phyloP scores from a whole-genome alignment of 2,888 invertebrate species.

The Apomyelois bistriatella region DNA sequence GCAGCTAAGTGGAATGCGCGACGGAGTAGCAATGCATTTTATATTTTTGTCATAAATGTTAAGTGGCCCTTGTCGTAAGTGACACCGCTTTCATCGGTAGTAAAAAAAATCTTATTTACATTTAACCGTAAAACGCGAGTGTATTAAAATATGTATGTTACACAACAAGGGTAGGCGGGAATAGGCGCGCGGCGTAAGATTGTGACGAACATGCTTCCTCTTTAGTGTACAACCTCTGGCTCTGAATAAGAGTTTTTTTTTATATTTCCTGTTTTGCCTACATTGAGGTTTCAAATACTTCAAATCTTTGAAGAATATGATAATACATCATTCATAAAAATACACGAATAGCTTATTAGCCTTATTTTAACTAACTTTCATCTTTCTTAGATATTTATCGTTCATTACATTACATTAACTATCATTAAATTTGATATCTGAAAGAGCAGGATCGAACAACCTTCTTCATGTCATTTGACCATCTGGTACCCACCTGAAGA shows the following conservation, averaged over 20 bases:
- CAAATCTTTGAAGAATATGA: too few relatives aligned
- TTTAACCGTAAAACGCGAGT: background rate
- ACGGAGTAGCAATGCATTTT: slow-evolving; percentile 7
- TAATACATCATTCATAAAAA: too few relatives aligned
- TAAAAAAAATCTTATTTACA: slow-evolving; percentile 2
- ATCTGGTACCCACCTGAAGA: too few relatives aligned
- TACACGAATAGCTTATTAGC: too few relatives aligned
- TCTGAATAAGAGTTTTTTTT: background rate
- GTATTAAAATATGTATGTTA: slow-evolving; percentile 2
- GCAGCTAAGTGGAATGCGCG: slow-evolving; percentile 5
- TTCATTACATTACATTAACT: too few relatives aligned
- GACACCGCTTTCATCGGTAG: background rate
- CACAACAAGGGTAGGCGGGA: background rate
- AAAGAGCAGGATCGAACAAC: too few relatives aligned
- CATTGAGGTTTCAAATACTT: background rate
- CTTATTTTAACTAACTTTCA: too few relatives aligned
- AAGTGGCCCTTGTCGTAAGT: background rate
- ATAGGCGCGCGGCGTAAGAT: too few relatives aligned
- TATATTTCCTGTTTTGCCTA: background rate
- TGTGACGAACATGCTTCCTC: background rate
- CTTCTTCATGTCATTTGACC: too few relatives aligned
- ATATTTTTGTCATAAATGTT: background rate
- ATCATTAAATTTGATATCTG: too few relatives aligned
- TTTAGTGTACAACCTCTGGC: background rate
- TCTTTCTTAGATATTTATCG: too few relatives aligned